phyloP scores from a whole-genome alignment of 35 echinoderm and acorn worm species.

The Amphiura filiformis region DNA sequence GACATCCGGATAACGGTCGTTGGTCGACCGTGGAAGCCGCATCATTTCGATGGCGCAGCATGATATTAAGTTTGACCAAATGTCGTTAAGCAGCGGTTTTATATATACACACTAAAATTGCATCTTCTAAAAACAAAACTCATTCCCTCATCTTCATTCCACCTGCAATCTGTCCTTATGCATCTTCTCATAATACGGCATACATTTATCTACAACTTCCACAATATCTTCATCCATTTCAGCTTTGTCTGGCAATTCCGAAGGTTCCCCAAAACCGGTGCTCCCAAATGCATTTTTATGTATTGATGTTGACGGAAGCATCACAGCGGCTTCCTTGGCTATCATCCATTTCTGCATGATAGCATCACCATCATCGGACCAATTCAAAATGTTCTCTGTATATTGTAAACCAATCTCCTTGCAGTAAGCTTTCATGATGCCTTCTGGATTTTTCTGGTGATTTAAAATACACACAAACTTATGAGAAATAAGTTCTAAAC shows the following conservation, averaged over 20 bases:
- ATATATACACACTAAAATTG: no score
- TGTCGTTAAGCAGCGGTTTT: no score
- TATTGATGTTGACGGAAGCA: neutral
- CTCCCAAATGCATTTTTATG: neutral
- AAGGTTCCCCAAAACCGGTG: neutral
- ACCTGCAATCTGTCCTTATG: neutral
- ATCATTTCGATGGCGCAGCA: no score
- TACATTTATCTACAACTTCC: neutral
- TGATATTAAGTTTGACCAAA: no score
- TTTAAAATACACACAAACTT: no score
- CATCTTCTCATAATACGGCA: neutral
- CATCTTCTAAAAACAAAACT: no score
- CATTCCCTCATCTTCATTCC: no score
- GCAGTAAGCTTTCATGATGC: neutral
- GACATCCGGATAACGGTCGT: no score
- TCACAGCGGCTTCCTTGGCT: neutral
- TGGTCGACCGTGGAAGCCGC: no score
- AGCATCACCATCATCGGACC: neutral
- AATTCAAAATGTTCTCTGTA: neutral
- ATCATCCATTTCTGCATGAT: neutral
- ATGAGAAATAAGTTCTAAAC: no score
- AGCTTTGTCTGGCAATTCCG: neutral
- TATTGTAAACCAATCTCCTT: neutral
- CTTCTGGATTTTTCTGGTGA: neutral
- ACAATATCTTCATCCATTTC: neutral